These are phyloP conservation scores for Diceros bicornis DNA, from an alignment of 2,797 vertebrate species.

Conservation along the genomic window DNA sequence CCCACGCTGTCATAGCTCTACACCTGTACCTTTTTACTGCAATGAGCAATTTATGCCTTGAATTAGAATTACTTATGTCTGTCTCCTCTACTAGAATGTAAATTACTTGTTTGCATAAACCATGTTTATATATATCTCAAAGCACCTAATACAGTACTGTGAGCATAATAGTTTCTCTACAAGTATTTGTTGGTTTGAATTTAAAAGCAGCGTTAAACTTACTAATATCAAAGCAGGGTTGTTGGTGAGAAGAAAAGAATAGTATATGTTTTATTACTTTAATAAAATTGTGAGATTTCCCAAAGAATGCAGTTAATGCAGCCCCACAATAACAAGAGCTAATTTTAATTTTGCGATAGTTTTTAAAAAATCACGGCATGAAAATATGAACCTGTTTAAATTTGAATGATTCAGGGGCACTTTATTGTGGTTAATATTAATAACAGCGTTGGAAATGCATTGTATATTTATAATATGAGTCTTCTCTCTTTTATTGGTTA, in stretches of 20 bases:
- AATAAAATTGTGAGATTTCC: constrained; percentile 1
- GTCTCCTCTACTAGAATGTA: neutral
- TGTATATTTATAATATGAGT: neutral
- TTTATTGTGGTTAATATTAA: neutral
- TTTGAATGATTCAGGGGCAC: neutral
- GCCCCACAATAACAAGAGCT: neutral
- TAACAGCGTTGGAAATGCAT: neutral
- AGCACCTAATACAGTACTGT: neutral
- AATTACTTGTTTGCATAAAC: constrained; percentile 9
- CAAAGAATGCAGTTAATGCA: neutral
- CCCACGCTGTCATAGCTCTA: neutral
- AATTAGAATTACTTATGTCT: constrained; percentile 30
- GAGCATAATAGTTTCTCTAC: neutral
- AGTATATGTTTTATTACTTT: constrained; percentile 9
- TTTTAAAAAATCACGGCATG: constrained; percentile 29
- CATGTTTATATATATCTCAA: constrained; percentile 26
- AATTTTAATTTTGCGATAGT: neutral
- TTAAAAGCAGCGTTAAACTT: neutral
- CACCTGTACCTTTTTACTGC: neutral
- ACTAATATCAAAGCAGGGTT: neutral
- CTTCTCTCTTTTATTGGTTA: neutral
- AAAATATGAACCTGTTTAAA: constrained; percentile 20
- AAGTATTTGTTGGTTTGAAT: constrained; percentile 18
- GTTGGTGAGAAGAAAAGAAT: constrained; percentile 21
- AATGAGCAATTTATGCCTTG: constrained; percentile 18